Percentiles rank a stretch among this genome's conserved stretches.
Conservation (phyloP, 2,888 invertebrate species). For the Phengaris alcon region DNA sequence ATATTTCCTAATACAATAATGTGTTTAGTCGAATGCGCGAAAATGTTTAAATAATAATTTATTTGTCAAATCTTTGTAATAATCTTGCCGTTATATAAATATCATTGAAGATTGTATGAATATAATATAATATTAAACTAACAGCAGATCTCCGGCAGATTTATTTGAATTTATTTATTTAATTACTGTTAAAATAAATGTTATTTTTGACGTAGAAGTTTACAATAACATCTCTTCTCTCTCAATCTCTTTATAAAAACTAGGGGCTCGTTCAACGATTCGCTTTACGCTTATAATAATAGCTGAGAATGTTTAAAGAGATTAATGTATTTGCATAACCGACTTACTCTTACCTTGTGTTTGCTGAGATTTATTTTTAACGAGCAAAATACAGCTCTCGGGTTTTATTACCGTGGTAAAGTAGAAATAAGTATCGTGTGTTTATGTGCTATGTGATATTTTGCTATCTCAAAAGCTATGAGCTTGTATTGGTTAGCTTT, state of each 20-base stretch:
- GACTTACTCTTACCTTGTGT: background rate
- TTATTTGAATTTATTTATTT: too few species aligned
- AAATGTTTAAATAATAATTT: background rate
- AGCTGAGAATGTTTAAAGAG: background rate
- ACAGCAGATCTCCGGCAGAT: too few species aligned
- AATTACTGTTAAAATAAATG: background rate
- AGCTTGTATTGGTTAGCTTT: background rate
- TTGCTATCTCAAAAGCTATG: background rate
- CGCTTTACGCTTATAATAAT: too few species aligned
- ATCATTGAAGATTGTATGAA: too few species aligned
- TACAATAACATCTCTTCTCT: too few species aligned
- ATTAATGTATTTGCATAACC: slow-evolving; percentile 13
- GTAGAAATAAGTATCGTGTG: background rate
- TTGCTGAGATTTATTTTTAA: slow-evolving; percentile 14
- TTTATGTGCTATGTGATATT: slow-evolving; percentile 12
- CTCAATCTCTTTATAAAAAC: too few species aligned
- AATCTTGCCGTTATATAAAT: too few species aligned
- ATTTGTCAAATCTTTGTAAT: too few species aligned
- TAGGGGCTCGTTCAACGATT: too few species aligned
- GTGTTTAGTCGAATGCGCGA: background rate
- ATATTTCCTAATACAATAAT: background rate
- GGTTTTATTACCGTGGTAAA: slow-evolving; percentile 8
- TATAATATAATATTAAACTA: too few species aligned
- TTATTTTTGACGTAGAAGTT: too few species aligned
- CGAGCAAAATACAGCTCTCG: background rate